Evolutionary conservation across 2,113 vertebrate species (phyloP).

Genomic region (Campylomormyrus tamandua): DNA sequence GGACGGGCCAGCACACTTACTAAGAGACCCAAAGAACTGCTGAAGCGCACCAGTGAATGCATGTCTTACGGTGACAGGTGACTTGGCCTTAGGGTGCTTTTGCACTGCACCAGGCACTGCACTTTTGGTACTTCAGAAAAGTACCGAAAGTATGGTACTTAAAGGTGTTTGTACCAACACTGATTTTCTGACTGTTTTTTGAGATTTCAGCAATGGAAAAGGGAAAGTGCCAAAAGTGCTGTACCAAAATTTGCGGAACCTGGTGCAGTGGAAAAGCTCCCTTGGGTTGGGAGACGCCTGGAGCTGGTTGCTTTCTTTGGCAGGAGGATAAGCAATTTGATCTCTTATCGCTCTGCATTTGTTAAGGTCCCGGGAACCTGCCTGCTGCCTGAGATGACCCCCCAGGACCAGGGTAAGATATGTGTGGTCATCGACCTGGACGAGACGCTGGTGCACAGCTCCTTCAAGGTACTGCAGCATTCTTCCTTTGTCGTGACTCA

Average conservation of each 20-base stretch:
- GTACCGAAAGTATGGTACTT: no score
- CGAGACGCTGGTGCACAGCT: slow-evolving; percentile 74
- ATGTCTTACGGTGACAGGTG: background rate
- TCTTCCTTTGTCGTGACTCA: background rate
- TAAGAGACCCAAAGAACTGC: background rate
- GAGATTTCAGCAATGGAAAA: background rate
- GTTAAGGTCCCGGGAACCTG: slow-evolving; percentile 64
- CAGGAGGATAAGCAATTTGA: background rate
- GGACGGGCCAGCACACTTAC: background rate
- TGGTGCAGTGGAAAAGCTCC: background rate
- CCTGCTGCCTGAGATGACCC: slow-evolving; percentile 69
- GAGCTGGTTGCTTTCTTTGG: background rate
- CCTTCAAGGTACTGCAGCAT: slow-evolving; percentile 65
- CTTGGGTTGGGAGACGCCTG: background rate
- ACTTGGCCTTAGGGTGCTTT: background rate
- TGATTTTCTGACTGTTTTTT: no score
- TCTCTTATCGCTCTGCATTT: background rate
- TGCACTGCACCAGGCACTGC: background rate
- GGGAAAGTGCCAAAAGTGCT: background rate
- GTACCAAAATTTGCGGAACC: background rate
- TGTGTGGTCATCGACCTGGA: slow-evolving; percentile 75
- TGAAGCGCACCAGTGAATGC: background rate
- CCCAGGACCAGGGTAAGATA: slow-evolving; percentile 69
- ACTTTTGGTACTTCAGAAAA: background rate
- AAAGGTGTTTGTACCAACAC: no score